Evolutionary conservation across 1,140 invertebrate genomes (phyloP).

Genomic region (Andricus grossulariae): DNA sequence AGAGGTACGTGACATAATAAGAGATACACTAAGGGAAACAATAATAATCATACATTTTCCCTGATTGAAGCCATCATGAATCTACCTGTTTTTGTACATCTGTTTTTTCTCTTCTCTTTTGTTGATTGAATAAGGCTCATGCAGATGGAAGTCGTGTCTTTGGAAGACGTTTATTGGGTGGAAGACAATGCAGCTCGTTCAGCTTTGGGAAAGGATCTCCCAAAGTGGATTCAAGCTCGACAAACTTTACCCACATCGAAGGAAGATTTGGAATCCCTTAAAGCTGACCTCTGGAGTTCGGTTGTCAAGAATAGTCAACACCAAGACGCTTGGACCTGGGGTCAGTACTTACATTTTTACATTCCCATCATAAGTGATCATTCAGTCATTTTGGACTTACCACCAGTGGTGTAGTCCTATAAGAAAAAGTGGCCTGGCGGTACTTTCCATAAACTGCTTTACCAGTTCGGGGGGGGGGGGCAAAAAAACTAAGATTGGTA

Average conservation of each 20-base stretch:
- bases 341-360: slow-evolving; percentile 63
- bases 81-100: not conserved
- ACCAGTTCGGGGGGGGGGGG: too few relatives aligned
- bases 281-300: slow-evolving; percentile 89
- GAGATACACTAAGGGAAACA: not conserved
- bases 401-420: too few relatives aligned
- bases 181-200: slow-evolving; percentile 85
- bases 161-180: slow-evolving; percentile 93
- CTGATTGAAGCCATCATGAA: not conserved
- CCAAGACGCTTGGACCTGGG: slow-evolving; percentile 92
- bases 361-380: too few relatives aligned
- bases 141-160: slow-evolving; percentile 86
- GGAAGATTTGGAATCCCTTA: slow-evolving; percentile 84
- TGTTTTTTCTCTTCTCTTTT: slow-evolving; percentile 20
- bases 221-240: slow-evolving; percentile 85
- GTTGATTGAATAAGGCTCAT: slow-evolving; percentile 78
- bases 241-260: slow-evolving; percentile 88
- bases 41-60: not conserved
- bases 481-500: too few relatives aligned
- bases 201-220: slow-evolving; percentile 86
- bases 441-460: too few relatives aligned
- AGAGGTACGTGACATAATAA: slow-evolving; percentile 76
- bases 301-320: slow-evolving; percentile 91
- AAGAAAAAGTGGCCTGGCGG: too few relatives aligned
- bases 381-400: too few relatives aligned